Base-by-base conservation (phyloP, 2,113 vertebrate species). In the Nothoprocta pentlandii region DNA sequence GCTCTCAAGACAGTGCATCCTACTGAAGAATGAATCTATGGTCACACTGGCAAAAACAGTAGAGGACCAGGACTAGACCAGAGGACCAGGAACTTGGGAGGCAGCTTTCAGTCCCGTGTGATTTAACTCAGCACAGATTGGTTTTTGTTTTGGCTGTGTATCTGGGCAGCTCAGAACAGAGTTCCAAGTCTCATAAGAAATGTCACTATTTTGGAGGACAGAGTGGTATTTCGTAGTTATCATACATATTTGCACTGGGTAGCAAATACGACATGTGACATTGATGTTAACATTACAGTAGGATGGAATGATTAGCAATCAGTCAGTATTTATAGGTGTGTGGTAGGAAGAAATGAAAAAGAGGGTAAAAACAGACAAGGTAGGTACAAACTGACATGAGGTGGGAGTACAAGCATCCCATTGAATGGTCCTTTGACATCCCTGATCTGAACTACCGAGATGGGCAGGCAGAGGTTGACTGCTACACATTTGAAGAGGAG, bases 1-100 rank as follows among this genome's bases (percentile, higher is more conserved):
- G 22, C 39, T 51, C 30, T 47, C 58, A 12, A 51, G 41, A 47
- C 3, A 16, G 7, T 0, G 0, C 4, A 46, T 4, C 2, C 28
- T 19, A 1, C 23, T 41, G 44, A 73, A 25, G 41, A 53, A 16
- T 1, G 2, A 49, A 19, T 19, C 30, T 44, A 39, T 47, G 26
- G 17, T 10, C 39, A 47, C 61, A 64, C 0, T 70, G 64, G 47
- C n/a, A 34, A 46, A 19, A 39, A 15, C 19, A 68, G 49, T 49
- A 74, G 16, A 51, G 49, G 8, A 74, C 2, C 61, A 62, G 49
- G 8, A 74, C 2, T 49, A 62, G 56, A 20, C 5, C 23, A 34
- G 34, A 34, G 34, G 34, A 34, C 34, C 16, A 66, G 15, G 36
- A 87, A 39, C 49, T 30, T 22, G 15, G 79, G 10, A 30, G 20